A percentile compares a stretch with the other conserved stretches of the same genome.
These are phyloP conservation scores for Lutraria rhynchaena DNA, from an alignment of 1,140 invertebrate species.

Conservation along the genomic window DNA sequence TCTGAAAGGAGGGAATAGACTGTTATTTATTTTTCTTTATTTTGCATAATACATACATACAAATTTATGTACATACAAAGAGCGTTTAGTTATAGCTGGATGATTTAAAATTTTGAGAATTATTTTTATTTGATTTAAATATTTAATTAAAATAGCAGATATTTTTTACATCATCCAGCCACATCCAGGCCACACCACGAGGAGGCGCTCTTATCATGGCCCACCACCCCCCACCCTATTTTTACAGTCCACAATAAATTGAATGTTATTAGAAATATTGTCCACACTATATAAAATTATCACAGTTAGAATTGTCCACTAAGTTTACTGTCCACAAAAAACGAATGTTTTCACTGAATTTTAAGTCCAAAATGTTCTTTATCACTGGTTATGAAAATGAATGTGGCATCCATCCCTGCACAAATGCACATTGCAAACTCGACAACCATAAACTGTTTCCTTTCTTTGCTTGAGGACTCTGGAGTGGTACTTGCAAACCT, in stretches of 20 bases:
- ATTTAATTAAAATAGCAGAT: too few species aligned
- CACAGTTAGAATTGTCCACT: too few species aligned
- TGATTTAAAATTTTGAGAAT: neutral
- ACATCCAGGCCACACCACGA: slow-evolving; percentile 14
- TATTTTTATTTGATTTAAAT: too few species aligned
- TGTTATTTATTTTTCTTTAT: too few species aligned
- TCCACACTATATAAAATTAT: neutral
- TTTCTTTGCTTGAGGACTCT: neutral
- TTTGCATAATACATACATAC: too few species aligned
- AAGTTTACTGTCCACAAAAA: too few species aligned
- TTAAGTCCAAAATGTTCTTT: neutral
- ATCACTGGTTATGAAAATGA: neutral
- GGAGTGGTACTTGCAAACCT: slow-evolving; percentile 1
- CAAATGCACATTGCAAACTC: slow-evolving; percentile 6
- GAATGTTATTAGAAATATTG: too few species aligned
- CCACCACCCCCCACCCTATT: neutral
- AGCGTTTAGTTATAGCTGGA: neutral
- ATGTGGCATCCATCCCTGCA: slow-evolving; percentile 3
- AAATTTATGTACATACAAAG: too few species aligned
- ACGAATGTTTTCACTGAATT: neutral
- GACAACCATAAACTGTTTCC: slow-evolving; percentile 19
- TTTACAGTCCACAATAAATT: neutral
- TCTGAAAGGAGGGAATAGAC: too few species aligned
- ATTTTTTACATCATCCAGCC: too few species aligned
- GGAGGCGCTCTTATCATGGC: slow-evolving; percentile 1